Evolutionary conservation across 2,888 invertebrate genomes (phyloP).

Genomic region (Allacma fusca): DNA sequence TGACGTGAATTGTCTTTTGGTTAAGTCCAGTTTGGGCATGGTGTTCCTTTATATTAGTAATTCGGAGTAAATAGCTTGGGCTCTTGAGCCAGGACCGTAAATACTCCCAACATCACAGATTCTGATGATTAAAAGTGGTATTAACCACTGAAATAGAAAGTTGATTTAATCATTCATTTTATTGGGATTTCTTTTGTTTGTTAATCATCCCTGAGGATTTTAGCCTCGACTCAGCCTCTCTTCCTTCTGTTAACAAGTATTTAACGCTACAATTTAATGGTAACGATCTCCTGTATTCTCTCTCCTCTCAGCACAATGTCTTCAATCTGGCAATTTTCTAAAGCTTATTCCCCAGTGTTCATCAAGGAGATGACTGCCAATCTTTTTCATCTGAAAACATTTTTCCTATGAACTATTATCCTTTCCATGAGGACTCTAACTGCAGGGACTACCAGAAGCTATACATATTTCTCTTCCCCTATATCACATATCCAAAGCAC

Average conservation of each 20-base stretch:
- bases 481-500: too few species aligned
- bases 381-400: too few species aligned
- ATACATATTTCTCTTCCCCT: too few species aligned
- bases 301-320: neutral
- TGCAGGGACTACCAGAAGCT: too few species aligned
- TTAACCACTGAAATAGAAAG: constrained; percentile 8
- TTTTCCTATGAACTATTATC: too few species aligned
- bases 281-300: neutral
- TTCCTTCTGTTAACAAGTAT: constrained; percentile 1
- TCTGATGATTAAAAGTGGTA: constrained; percentile 5
- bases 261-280: constrained; percentile 9
- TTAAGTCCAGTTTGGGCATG: too few species aligned
- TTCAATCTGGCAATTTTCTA: neutral
- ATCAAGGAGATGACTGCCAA: neutral
- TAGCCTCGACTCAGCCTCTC: neutral
- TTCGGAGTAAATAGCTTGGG: too few species aligned
- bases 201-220: constrained; percentile 23
- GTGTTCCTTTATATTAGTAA: too few species aligned
- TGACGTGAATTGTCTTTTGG: too few species aligned
- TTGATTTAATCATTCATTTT: constrained; percentile 18
- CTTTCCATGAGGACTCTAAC: too few species aligned
- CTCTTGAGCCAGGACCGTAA: too few species aligned
- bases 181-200: constrained; percentile 31
- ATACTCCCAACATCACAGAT: too few species aligned
- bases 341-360: constrained; percentile 8